A percentile compares a stretch with the other conserved stretches of the same genome.
phyloP scores from a whole-genome alignment of 2,888 invertebrate genomes.

The Meiosimyza decipiens region DNA sequence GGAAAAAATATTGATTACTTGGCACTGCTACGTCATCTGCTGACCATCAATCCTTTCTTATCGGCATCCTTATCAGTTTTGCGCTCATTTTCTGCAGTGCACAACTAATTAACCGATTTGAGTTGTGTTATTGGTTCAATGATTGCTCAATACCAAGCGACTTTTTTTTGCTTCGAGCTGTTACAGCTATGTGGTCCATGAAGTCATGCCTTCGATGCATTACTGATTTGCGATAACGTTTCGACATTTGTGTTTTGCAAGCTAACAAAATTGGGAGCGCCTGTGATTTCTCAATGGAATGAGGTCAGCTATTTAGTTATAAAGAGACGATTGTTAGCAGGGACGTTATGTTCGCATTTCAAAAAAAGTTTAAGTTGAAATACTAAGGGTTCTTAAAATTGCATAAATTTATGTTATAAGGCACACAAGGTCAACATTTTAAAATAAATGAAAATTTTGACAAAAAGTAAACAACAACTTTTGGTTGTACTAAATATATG shows the following conservation, averaged over 20 bases:
- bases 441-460: no score
- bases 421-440: no score
- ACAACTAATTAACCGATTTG: background rate
- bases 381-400: no score
- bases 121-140: background rate
- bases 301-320: no score
- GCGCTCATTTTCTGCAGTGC: background rate
- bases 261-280: background rate
- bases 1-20: conserved; percentile 21
- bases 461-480: no score
- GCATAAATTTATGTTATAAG: no score
- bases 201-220: conserved; percentile 1
- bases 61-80: conserved; percentile 20
- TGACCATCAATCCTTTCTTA: conserved; percentile 33
- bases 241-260: conserved; percentile 14
- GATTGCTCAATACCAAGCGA: background rate
- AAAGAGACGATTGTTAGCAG: no score
- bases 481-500: no score
- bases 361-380: no score
- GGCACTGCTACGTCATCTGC: background rate
- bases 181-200: conserved; percentile 23
- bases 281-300: no score
- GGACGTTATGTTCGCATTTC: no score
- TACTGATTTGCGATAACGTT: conserved; percentile 27
- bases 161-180: background rate